Evolutionary conservation across 1,140 invertebrate genomes (phyloP), one percentile per base, ranked within the genome.

Genomic region (Muscidifurax raptorellus): DNA sequence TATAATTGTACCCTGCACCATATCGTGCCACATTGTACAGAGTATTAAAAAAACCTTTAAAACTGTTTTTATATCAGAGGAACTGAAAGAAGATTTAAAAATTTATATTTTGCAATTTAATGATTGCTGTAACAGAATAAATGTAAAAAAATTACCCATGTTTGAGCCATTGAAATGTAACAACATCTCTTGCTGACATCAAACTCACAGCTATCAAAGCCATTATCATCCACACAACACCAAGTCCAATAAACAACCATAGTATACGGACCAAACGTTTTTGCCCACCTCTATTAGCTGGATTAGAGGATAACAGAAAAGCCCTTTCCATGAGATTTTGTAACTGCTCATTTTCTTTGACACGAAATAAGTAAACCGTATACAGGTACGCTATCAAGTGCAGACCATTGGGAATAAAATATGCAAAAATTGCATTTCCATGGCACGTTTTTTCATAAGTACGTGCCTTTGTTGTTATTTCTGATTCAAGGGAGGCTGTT

Each of bases 251-350:
- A 86, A 96, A 96, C 25, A 96, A 88, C 96, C 96, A 97, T 0
- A 97, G 88, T 87, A 94, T 95, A 86, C 94, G 94, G 22, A 96
- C 94, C 15, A 97, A 91, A 44, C 94, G 94, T 82, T 94, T 95
- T 32, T 96, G 96, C 88, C 94, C 95, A 12, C 94, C 94, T n/a
- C 94, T 93, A 91, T 95, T 94, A 3, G 94, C 94, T 2, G 95
- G 92, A 91, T 95, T 95, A 0, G 95, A 95, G 1, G 95, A 96
- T n/a, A 95, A 87, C 27, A 96, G 87, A 89, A 96, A 96, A 13
- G 97, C 97, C 87, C 97, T 95, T 92, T 98, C 97, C 95, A 98
- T 97, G n/a, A 98, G 92, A 92, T 97, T 97, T 90, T 97, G 97
- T 44, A 98, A 91, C 86, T 98, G 96, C 90, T 98, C 97, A 90